phyloP scores from a whole-genome alignment of 2,113 vertebrate genomes.

The Synchiropus splendidus region DNA sequence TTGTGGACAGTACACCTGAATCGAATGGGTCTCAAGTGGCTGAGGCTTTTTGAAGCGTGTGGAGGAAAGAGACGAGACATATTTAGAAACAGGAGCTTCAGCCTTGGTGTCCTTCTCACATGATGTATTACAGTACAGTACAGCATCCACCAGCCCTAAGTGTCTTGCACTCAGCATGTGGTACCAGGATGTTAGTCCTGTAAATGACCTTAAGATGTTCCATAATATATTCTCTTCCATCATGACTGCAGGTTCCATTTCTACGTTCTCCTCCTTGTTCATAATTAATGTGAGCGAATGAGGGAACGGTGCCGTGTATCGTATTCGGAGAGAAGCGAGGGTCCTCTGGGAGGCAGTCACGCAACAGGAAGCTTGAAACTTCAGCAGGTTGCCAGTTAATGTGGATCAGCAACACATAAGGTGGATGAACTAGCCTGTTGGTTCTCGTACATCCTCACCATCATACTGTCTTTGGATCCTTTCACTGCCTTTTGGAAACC shows the following conservation, averaged over 20 bases:
- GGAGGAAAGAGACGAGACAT: no score
- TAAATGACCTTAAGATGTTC: conserved; percentile 12
- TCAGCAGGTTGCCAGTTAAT: conserved; percentile 20
- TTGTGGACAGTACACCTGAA: no score
- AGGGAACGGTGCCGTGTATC: conserved; percentile 39
- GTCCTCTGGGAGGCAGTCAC: conserved; percentile 25
- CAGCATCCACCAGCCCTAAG: no score
- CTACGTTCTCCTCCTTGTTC: conserved; percentile 36
- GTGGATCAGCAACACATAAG: no score
- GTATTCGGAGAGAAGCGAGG: conserved; percentile 37
- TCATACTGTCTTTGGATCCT: no score
- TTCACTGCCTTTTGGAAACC: neutral
- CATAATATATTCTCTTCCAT: conserved; percentile 7
- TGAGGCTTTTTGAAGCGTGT: no score
- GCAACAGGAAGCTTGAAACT: conserved; percentile 47
- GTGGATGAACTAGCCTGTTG: neutral
- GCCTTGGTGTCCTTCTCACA: no score
- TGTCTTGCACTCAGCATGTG: no score
- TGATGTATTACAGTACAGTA: no score
- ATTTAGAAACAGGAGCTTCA: no score
- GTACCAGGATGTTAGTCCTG: conserved; percentile 2
- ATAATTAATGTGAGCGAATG: conserved; percentile 58
- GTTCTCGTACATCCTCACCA: no score
- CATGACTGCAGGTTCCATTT: conserved; percentile 32
- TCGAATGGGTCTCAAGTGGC: no score